A percentile compares a stretch with the other conserved stretches of the same genome.
phyloP scores from a whole-genome alignment of 1,140 invertebrate genomes.

The Ridgeia piscesae region DNA sequence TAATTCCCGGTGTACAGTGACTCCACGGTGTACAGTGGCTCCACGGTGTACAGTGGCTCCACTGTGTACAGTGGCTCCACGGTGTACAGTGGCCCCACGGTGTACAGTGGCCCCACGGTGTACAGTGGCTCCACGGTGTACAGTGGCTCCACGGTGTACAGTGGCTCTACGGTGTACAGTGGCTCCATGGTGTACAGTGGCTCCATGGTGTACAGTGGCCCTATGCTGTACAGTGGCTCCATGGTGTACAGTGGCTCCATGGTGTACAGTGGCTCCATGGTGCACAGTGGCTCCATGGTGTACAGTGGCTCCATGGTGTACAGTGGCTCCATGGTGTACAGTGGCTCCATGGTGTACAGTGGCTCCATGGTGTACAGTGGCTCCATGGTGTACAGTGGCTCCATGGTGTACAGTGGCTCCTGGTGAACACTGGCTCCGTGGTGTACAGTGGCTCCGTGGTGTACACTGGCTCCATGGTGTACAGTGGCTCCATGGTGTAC shows the following conservation, averaged over 20 bases:
- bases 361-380: constrained; percentile 6
- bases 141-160: constrained; percentile 10
- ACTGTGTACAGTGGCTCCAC: too few species aligned
- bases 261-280: not conserved
- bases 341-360: too few species aligned
- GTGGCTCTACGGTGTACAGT: too few species aligned
- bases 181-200: constrained; percentile 6
- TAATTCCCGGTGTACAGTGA: too few species aligned
- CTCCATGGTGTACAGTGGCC: not conserved
- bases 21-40: not conserved
- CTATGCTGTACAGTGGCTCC: too few species aligned
- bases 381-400: too few species aligned
- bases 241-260: constrained; percentile 3
- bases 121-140: not conserved
- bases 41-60: not conserved
- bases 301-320: not conserved
- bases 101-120: too few species aligned
- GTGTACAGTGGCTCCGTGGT: not conserved
- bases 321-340: constrained; percentile 11
- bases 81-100: not conserved
- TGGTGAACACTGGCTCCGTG: too few species aligned
- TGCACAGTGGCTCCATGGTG: too few species aligned
- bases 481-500: too few species aligned
- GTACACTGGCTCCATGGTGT: too few species aligned
- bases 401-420: not conserved